These are phyloP conservation scores for Dorcus parallelipipedus DNA, from an alignment of 2,888 invertebrate species.

Conservation along the genomic window DNA sequence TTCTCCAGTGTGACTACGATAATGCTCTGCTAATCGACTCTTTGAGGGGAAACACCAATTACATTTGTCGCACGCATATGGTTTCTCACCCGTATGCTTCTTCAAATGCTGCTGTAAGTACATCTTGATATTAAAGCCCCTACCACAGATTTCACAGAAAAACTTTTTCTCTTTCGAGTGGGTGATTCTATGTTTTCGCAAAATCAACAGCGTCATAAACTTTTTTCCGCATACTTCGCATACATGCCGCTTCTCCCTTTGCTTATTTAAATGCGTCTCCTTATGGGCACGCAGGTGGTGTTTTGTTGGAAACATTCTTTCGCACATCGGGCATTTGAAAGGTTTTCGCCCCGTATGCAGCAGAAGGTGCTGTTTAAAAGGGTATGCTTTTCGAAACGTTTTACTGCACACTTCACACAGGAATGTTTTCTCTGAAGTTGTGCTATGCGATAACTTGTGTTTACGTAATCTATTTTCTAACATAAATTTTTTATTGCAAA, in stretches of 20 bases:
- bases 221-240: slow-evolving; percentile 41
- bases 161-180: slow-evolving; percentile 41
- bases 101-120: slow-evolving; percentile 42
- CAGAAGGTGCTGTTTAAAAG: too few relatives aligned
- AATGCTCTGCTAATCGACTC: slow-evolving; percentile 37
- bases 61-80: slow-evolving; percentile 42
- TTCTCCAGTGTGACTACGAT: slow-evolving; percentile 38
- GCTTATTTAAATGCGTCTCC: too few relatives aligned
- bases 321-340: too few relatives aligned
- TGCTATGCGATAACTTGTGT: slow-evolving; percentile 41
- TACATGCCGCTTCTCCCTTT: slow-evolving; percentile 37
- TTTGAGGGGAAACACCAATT: slow-evolving; percentile 42
- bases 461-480: slow-evolving; percentile 35
- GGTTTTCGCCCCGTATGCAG: too few relatives aligned
- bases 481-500: slow-evolving; percentile 27
- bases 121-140: slow-evolving; percentile 41
- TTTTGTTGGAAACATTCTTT: too few relatives aligned
- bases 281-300: too few relatives aligned
- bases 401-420: too few relatives aligned
- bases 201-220: slow-evolving; percentile 38
- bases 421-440: too few relatives aligned
- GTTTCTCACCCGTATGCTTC: slow-evolving; percentile 42
- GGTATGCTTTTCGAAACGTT: too few relatives aligned
- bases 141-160: slow-evolving; percentile 39
- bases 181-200: slow-evolving; percentile 38